Evolutionary conservation across 2,888 invertebrate species (phyloP).

Genomic region (Rhimphoctona megacephalus): DNA sequence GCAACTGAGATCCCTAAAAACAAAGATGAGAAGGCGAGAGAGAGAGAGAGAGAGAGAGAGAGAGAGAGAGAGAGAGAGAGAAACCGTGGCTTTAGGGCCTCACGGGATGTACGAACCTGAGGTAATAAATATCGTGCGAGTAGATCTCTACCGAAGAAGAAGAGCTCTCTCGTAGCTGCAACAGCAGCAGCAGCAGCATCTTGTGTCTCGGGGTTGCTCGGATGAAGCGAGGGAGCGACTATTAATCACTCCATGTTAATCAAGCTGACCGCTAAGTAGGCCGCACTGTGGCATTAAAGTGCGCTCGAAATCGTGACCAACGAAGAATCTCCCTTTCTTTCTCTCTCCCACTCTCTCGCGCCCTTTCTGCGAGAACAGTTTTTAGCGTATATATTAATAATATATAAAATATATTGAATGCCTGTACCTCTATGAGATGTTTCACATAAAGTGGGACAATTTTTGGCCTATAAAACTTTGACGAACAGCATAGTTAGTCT

Average conservation of each 20-base stretch:
- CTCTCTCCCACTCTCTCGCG: slow-evolving; percentile 16
- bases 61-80: slow-evolving; percentile 26
- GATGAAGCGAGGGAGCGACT: slow-evolving; percentile 76
- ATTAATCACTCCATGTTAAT: slow-evolving; percentile 83
- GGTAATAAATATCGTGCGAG: slow-evolving; percentile 83
- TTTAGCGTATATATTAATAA: slow-evolving; percentile 34
- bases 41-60: slow-evolving; percentile 47
- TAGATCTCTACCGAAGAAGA: slow-evolving; percentile 77
- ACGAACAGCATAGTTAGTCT: background rate
- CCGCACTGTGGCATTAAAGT: slow-evolving; percentile 80
- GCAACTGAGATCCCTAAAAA: slow-evolving; percentile 44
- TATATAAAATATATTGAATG: slow-evolving; percentile 4
- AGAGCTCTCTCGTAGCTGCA: slow-evolving; percentile 41
- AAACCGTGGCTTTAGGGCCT: slow-evolving; percentile 70
- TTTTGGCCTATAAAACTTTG: background rate
- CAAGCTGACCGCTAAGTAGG: slow-evolving; percentile 83
- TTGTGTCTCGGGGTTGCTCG: slow-evolving; percentile 60
- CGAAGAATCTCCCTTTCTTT: slow-evolving; percentile 29
- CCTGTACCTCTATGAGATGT: slow-evolving; percentile 4
- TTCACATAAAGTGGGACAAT: background rate
- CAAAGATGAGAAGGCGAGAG: slow-evolving; percentile 15
- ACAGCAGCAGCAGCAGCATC: slow-evolving; percentile 39
- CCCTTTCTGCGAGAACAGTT: slow-evolving; percentile 28
- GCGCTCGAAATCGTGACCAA: slow-evolving; percentile 71
- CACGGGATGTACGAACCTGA: slow-evolving; percentile 76